Percentiles rank a stretch among this genome's conserved stretches.
Evolutionary conservation across 2,797 vertebrate genomes (phyloP).

Genomic region (Enteromius treurensis): DNA sequence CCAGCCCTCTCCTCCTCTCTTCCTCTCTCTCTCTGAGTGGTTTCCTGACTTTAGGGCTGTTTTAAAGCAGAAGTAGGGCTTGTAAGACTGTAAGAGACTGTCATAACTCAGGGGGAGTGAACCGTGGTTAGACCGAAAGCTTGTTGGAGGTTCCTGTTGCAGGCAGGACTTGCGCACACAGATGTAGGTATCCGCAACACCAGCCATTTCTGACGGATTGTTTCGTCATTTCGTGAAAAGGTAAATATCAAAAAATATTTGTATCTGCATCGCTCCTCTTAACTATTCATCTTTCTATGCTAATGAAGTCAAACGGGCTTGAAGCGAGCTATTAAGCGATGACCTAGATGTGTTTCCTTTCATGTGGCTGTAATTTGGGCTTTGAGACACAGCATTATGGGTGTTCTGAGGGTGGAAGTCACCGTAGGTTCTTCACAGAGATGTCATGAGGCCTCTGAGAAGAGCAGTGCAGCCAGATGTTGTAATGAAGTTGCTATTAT

Average conservation of each 20-base stretch:
- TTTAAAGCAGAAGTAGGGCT: constrained; percentile 46
- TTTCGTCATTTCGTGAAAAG: not conserved
- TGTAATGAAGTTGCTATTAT: constrained; percentile 28
- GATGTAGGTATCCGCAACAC: not conserved
- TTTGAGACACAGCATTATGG: constrained; percentile 62
- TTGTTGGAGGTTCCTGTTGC: constrained; percentile 26
- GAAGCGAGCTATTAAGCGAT: constrained; percentile 52
- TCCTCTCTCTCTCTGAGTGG: constrained; percentile 28
- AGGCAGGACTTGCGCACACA: not conserved
- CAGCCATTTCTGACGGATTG: not conserved
- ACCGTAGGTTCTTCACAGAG: not conserved
- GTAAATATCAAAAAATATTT: not conserved
- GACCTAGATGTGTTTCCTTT: constrained; percentile 61
- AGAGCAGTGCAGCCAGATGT: constrained; percentile 27
- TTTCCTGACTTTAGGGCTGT: constrained; percentile 22
- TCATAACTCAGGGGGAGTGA: constrained; percentile 42
- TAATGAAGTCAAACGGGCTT: not conserved
- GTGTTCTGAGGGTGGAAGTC: constrained; percentile 37
- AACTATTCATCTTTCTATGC: not conserved
- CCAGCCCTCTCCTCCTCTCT: not conserved
- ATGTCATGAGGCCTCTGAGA: not conserved
- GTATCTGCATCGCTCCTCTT: not conserved
- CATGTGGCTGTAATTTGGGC: constrained; percentile 59
- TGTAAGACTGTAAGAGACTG: constrained; percentile 23
- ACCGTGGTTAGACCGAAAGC: constrained; percentile 28